Evolutionary conservation across 1,140 invertebrate genomes (phyloP).

Genomic region (Drosophila novamexicana): DNA sequence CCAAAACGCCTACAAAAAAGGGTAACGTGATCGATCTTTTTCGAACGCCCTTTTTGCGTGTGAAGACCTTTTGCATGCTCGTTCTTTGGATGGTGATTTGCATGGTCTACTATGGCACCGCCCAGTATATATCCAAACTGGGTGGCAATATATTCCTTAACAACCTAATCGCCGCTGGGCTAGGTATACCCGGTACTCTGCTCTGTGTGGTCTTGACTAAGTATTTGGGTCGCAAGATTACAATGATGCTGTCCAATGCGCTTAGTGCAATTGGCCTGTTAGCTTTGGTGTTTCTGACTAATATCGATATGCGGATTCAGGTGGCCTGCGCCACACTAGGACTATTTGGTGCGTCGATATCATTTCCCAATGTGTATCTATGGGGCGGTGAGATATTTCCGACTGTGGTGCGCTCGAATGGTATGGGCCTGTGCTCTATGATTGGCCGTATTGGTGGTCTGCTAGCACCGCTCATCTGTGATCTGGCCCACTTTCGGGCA

Average conservation of each 20-base stretch:
- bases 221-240: conserved; percentile 87
- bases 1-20: conserved; percentile 84
- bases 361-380: conserved; percentile 86
- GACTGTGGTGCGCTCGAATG: conserved; percentile 86
- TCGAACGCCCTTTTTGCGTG: conserved; percentile 89
- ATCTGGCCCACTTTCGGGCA: conserved; percentile 71
- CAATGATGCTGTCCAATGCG: conserved; percentile 87
- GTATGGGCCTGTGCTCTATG: conserved; percentile 86
- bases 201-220: conserved; percentile 88
- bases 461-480: conserved; percentile 86
- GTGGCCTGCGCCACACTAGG: conserved; percentile 61
- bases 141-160: conserved; percentile 91
- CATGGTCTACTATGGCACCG: conserved; percentile 90
- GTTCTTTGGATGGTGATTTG: conserved; percentile 91
- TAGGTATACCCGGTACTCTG: conserved; percentile 89
- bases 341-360: conserved; percentile 84
- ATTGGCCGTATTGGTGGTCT: conserved; percentile 86
- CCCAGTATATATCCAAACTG: conserved; percentile 90
- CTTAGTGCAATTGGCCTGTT: conserved; percentile 88
- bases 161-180: conserved; percentile 88
- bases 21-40: conserved; percentile 89
- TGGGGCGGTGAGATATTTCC: conserved; percentile 87
- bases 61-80: conserved; percentile 89
- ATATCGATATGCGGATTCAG: background rate
- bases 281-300: conserved; percentile 86